Evolutionary conservation across 2,888 invertebrate species (phyloP), one percentile per base, ranked within the genome.

Genomic region (Pinctada fucata): DNA sequence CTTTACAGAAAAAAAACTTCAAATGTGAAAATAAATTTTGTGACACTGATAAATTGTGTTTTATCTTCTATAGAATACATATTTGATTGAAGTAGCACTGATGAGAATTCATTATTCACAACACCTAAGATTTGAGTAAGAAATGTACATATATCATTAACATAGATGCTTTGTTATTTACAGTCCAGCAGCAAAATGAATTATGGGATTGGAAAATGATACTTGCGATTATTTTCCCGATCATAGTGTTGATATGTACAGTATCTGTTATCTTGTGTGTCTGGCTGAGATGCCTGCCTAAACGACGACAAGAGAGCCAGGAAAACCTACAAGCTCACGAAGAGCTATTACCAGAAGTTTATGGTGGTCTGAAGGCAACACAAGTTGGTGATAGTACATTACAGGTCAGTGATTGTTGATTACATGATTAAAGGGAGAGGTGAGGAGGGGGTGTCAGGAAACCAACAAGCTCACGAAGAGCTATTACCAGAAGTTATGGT

Each of bases 321-420:
- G 80, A 80, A 47, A 80, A 77, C 52, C 51, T 71, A 49, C 52
- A 76, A 13, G 80, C 77, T 6, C 48, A 76, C 47, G 77, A 80
- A 63, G 80, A 80, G 64, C 82, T 88, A 3, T 75, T 88, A 51
- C 82, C 80, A 2, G 83, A 82, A 71, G 87, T 85, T 16, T 85
- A 88, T 70, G 88, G 88, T 72, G 88, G 88, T 8, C 80, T 90
- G 8, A 79, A 84, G n/a, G 88, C 88, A n/a, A 86, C 87, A 31
- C 87, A 88, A 75, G 89, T 90, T 5, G 90, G 90, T 3, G 90
- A 90, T 69, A 89, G 83, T 72, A 88, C 90, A 6, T 80, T 90
- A 16, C 82, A 88, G 85, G 89, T 91, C 75, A 75, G 83, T 66
- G 16, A 48, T 3, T 45, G 31, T 31, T 31, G 31, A 31, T 10